Base-by-base conservation (phyloP, 2,888 invertebrate species). In the Cremastobaeus sp. region DNA sequence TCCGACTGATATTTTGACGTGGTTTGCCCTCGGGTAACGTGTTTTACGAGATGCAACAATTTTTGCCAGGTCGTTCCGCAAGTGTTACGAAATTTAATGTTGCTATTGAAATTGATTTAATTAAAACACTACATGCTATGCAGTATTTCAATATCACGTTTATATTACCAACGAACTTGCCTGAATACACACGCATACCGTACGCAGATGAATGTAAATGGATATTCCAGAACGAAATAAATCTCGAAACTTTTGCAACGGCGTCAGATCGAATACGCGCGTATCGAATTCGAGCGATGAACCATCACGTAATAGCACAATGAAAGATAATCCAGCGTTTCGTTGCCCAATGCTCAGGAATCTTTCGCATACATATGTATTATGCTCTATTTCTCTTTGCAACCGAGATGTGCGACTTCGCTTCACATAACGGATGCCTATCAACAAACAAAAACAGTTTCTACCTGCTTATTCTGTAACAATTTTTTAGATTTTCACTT, bases 251-350 rank as follows among this genome's bases (percentile, higher is more conserved):
- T 71, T 71, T 75, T 57, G 62, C 62, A 57, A 47, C 62, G 45
- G 57, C 41, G 66, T 62, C 47, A 50, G 64, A 71, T 75, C 70
- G 70, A 66, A 75, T 66, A 35, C 52, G 3, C 54, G 47, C 64
- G 68, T 75, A 71, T 71, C 71, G 57, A 50, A 54, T 75, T 68
- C 66, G 57, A 52, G 52, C 74, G 66, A 75, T 71, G 74, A 60
- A 71, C 74, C 62, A 75, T 71, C 66, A 59, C 57, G 75, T 66
- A 71, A 64, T 66, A 59, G 70, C 62, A 71, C 68, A 64, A 66
- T 68, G 71, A 71, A 75, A 71, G 62, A 68, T 75, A 68, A 75
- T 71, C 62, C 66, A 9, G 52, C 52, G 52, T 71, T 74, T 25
- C 47, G 65, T 59, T 66, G 68, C 54, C 52, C 68, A 62, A 68